A percentile compares a stretch with the other conserved stretches of the same genome.
Evolutionary conservation across 2,113 vertebrate genomes (phyloP).

Genomic region (Oncorhynchus masou): DNA sequence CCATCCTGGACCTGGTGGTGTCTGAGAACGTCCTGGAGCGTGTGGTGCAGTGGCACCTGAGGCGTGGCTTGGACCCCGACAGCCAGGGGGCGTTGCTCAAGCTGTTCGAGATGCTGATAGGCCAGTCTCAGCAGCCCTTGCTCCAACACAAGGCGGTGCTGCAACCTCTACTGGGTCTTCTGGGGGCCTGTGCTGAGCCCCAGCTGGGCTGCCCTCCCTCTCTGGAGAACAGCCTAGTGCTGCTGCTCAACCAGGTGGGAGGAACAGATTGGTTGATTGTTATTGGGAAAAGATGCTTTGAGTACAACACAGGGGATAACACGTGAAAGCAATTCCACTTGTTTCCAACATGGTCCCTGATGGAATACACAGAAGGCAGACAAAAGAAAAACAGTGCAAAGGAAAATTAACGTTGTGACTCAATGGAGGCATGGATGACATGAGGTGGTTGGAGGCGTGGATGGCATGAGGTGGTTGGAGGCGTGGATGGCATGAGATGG

Average conservation of each 20-base stretch:
- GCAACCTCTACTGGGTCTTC: constrained; percentile 83
- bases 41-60: constrained; percentile 87
- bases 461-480: too few relatives aligned
- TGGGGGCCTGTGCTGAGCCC: constrained; percentile 80
- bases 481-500: too few relatives aligned
- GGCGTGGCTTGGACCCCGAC: constrained; percentile 81
- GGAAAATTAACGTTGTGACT: too few relatives aligned
- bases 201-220: constrained; percentile 70
- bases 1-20: constrained; percentile 86
- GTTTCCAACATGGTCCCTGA: too few relatives aligned
- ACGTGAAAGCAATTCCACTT: too few relatives aligned
- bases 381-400: too few relatives aligned
- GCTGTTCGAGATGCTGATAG: constrained; percentile 92
- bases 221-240: constrained; percentile 87
- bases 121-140: constrained; percentile 89
- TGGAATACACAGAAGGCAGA: too few relatives aligned
- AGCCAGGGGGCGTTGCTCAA: constrained; percentile 89
- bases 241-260: constrained; percentile 84
- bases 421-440: too few relatives aligned
- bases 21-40: constrained; percentile 82
- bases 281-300: too few relatives aligned
- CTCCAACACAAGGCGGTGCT: constrained; percentile 84
- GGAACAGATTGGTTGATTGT: too few relatives aligned
- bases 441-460: too few relatives aligned
- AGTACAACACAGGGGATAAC: too few relatives aligned